A percentile compares a stretch with the other conserved stretches of the same genome.
Conservation (phyloP, 1,140 invertebrate genomes). For the Pectinophora gossypiella region DNA sequence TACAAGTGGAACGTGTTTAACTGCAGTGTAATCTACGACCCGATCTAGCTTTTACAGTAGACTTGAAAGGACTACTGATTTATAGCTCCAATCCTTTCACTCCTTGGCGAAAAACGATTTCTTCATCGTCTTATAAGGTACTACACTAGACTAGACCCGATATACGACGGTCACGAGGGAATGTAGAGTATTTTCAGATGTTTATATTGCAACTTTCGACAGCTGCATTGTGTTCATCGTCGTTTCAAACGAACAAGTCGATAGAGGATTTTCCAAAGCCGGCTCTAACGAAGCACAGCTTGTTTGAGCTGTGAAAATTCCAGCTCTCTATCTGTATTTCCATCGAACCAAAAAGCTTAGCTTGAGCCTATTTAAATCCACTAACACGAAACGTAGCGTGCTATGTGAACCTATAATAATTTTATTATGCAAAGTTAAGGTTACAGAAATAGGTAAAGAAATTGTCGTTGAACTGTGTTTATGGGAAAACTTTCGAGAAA, state of each 20-base stretch:
- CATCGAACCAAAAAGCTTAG: not conserved
- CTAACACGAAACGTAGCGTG: not conserved
- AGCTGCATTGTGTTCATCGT: too few relatives aligned
- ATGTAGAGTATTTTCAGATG: too few relatives aligned
- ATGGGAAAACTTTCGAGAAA: not conserved
- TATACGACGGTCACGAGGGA: too few relatives aligned
- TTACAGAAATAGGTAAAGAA: not conserved
- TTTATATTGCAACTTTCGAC: too few relatives aligned
- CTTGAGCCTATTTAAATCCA: not conserved
- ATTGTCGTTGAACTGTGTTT: not conserved
- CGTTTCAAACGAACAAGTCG: slow-evolving; percentile 19
- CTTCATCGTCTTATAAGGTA: too few relatives aligned
- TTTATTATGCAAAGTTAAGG: slow-evolving; percentile 1
- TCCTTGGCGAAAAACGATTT: slow-evolving; percentile 7
- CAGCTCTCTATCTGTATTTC: not conserved
- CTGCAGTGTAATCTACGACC: not conserved
- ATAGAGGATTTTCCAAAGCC: slow-evolving; percentile 30
- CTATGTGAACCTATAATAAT: not conserved
- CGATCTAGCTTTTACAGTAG: not conserved
- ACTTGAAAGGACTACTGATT: not conserved
- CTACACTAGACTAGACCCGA: too few relatives aligned
- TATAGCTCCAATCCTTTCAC: not conserved
- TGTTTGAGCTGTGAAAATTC: slow-evolving; percentile 16
- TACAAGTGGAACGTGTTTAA: not conserved
- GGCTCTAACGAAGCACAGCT: slow-evolving; percentile 29